Percentiles rank a stretch among this genome's conserved stretches.
Evolutionary conservation across 2,888 invertebrate species (phyloP).

Genomic region (Xylophagus ater): DNA sequence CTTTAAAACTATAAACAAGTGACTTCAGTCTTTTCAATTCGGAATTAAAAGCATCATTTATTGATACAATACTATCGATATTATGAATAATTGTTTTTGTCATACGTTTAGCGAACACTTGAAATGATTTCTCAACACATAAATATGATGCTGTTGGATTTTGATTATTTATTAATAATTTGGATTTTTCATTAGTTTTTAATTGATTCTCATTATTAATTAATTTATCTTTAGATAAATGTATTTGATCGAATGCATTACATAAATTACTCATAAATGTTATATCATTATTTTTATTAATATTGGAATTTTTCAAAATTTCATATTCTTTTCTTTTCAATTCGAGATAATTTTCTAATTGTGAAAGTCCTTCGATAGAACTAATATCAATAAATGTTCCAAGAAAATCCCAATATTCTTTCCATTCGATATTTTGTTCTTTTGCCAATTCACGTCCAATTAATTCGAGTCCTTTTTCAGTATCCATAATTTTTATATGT

Average conservation of each 20-base stretch:
- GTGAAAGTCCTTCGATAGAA: conserved; percentile 56
- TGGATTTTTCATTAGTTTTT: conserved; percentile 25
- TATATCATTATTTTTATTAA: conserved; percentile 15
- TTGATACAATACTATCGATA: conserved; percentile 44
- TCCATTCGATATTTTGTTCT: conserved; percentile 67
- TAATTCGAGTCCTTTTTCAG: conserved; percentile 78
- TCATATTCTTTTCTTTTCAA: conserved; percentile 10
- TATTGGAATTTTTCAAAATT: conserved; percentile 14
- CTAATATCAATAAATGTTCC: conserved; percentile 69
- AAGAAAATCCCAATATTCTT: conserved; percentile 88
- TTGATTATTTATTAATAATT: too few relatives aligned
- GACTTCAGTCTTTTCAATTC: conserved; percentile 59
- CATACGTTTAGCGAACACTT: conserved; percentile 60
- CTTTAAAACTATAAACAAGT: conserved; percentile 56
- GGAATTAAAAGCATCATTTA: conserved; percentile 49
- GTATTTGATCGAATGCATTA: conserved; percentile 21
- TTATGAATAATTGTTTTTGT: conserved; percentile 51
- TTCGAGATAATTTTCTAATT: conserved; percentile 63
- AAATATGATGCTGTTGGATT: conserved; percentile 39
- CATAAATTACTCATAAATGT: conserved; percentile 23
- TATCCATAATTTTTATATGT: conserved; percentile 53
- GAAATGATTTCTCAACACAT: conserved; percentile 49
- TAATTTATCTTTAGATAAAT: too few relatives aligned
- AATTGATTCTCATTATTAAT: conserved; percentile 21
- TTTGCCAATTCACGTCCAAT: conserved; percentile 63